Evolutionary conservation across 2,797 vertebrate genomes (phyloP).

Genomic region (Menidia menidia): DNA sequence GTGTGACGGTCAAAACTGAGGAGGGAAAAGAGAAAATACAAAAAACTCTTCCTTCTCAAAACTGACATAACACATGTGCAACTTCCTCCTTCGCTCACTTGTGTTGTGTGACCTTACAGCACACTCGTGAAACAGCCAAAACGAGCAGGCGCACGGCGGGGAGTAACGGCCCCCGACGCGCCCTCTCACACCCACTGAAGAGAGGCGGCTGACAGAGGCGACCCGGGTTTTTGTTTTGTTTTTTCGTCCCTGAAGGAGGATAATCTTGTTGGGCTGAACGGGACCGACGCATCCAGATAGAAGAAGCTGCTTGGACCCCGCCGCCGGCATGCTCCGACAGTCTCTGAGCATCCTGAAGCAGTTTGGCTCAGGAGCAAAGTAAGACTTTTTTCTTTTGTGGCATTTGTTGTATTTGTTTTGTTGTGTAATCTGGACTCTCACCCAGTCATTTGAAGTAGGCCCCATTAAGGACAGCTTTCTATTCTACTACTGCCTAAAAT

Average conservation of each 20-base stretch:
- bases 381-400: constrained; percentile 31
- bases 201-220: constrained; percentile 29
- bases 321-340: constrained; percentile 78
- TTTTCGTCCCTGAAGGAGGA: constrained; percentile 7
- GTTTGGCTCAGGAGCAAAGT: constrained; percentile 73
- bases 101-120: constrained; percentile 31
- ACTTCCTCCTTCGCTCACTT: constrained; percentile 76
- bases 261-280: constrained; percentile 7
- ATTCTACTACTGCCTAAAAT: too few relatives aligned
- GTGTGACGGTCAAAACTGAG: constrained; percentile 14
- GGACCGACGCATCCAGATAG: constrained; percentile 44
- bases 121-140: constrained; percentile 51
- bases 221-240: constrained; percentile 5
- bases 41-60: constrained; percentile 37
- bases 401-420: too few relatives aligned
- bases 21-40: background rate
- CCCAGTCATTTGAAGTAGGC: too few relatives aligned
- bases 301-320: constrained; percentile 31
- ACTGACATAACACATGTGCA: constrained; percentile 44
- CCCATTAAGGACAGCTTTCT: too few relatives aligned
- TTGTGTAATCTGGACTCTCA: too few relatives aligned
- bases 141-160: background rate
- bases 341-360: constrained; percentile 83
- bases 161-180: too few relatives aligned
- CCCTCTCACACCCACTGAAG: too few relatives aligned